Conservation (phyloP, 2,113 vertebrate species). For the Columbina picui region DNA sequence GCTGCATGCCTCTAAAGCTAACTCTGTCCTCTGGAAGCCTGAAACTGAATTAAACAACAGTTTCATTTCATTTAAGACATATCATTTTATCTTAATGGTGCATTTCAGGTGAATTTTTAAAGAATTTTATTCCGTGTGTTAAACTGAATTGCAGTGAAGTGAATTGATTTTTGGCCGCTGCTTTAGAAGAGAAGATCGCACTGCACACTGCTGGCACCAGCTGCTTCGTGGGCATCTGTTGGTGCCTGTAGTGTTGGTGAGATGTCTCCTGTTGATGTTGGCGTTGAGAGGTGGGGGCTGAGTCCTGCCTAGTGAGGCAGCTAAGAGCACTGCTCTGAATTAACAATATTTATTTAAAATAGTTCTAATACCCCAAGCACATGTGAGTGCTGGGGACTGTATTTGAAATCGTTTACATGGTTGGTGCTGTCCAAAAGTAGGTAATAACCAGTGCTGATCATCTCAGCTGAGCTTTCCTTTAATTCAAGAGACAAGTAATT, state of each 20-base stretch:
- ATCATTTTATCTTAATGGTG: not conserved
- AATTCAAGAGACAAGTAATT: not conserved
- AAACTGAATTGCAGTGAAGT: not conserved
- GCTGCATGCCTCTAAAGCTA: not conserved
- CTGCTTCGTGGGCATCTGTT: not conserved
- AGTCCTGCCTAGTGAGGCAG: not conserved
- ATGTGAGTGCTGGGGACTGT: not conserved
- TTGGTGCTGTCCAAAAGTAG: not conserved
- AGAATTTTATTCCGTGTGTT: not conserved
- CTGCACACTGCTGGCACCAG: not conserved
- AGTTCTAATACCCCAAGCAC: not conserved
- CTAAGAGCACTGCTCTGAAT: not conserved
- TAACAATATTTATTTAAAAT: not conserved
- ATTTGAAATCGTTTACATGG: not conserved
- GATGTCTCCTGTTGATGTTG: not conserved
- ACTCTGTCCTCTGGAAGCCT: not conserved
- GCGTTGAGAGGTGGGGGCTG: not conserved
- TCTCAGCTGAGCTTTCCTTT: not conserved
- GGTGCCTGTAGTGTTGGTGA: not conserved
- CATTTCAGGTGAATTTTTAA: not conserved
- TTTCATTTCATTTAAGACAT: not conserved
- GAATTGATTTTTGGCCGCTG: not conserved
- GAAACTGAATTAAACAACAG: not conserved
- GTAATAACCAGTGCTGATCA: not conserved
- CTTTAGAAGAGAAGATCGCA: not conserved